These are phyloP conservation scores for Maniola hyperantus DNA, from an alignment of 2,888 invertebrate species.

Conservation along the genomic window DNA sequence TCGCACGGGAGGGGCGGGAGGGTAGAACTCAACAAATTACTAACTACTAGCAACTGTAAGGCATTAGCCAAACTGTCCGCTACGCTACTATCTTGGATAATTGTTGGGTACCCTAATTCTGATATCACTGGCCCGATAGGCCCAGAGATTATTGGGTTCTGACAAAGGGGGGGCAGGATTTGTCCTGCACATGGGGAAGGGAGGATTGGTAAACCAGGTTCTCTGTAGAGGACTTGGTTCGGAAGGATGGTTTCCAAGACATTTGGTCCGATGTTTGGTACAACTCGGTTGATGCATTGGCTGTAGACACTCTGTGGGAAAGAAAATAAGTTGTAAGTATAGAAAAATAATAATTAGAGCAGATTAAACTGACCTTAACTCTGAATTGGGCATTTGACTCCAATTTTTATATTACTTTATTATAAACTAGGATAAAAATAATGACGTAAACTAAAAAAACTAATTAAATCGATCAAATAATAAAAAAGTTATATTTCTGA, in stretches of 20 bases:
- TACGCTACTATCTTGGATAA: conserved; percentile 65
- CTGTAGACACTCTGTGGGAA: conserved; percentile 53
- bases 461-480: no score
- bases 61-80: conserved; percentile 69
- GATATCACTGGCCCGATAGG: conserved; percentile 23
- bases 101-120: conserved; percentile 46
- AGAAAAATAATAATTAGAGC: no score
- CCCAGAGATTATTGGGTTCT: conserved; percentile 31
- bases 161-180: conserved; percentile 33
- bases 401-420: no score
- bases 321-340: conserved; percentile 6
- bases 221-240: conserved; percentile 47
- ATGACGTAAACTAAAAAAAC: no score
- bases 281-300: conserved; percentile 55
- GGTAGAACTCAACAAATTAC: conserved; percentile 63
- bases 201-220: conserved; percentile 38
- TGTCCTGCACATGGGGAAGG: conserved; percentile 39
- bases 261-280: conserved; percentile 47
- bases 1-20: conserved; percentile 51
- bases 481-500: no score
- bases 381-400: no score
- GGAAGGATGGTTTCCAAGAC: conserved; percentile 43
- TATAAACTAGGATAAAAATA: no score
- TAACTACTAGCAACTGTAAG: conserved; percentile 65
- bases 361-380: no score